Base-by-base conservation (phyloP, 1,140 invertebrate species). In the Stegodyphus dumicola region DNA sequence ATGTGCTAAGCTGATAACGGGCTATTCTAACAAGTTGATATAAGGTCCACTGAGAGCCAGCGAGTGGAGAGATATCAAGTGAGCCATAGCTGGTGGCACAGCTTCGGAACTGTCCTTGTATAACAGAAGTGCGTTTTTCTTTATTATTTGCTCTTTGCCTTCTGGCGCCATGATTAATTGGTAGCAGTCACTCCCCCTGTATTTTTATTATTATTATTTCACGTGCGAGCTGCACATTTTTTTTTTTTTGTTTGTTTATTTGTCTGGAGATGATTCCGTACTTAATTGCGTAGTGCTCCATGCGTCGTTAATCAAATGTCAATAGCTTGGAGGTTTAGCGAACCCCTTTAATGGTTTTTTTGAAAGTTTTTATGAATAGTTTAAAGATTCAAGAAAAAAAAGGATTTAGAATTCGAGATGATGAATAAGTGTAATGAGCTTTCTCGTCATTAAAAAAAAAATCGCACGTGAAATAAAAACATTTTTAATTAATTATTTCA, bases 11-110 rank as follows among this genome's bases (percentile, higher is more conserved):
- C 66, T 67, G 66, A 67, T 67, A 67, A 67, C 66, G n/a, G 66
- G 15, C 66, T 67, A 67, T 67, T 67, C 66, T 67, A 67, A 67
- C 66, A 67, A 67, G 66, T 18, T 67, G 66, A 67, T 67, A 67
- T 67, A 67, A 17, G 66, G 66, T 18, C 66, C 66, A 7, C 66
- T 7, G 66, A 67, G 66, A 67, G 33, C n/a, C n/a, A 18, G 66
- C 9, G 33, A 33, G 33, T 67, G 33, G n/a, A 67, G 33, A 67
- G n/a, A 18, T 18, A 9, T 18, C n/a, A 67, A 18, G 33, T 67
- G 66, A 67, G 66, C 15, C 33, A 2, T 17, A 18, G 15, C 17
- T 17, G 33, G 66, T 67, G 66, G 33, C 66, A 67, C 33, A 67
- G n/a, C n/a, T 17, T 15, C n/a, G 15, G 66, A 18, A 17, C 6